Evolutionary conservation across 2,113 vertebrate species (phyloP).

Genomic region (Cryptomyrus ogoouensis): DNA sequence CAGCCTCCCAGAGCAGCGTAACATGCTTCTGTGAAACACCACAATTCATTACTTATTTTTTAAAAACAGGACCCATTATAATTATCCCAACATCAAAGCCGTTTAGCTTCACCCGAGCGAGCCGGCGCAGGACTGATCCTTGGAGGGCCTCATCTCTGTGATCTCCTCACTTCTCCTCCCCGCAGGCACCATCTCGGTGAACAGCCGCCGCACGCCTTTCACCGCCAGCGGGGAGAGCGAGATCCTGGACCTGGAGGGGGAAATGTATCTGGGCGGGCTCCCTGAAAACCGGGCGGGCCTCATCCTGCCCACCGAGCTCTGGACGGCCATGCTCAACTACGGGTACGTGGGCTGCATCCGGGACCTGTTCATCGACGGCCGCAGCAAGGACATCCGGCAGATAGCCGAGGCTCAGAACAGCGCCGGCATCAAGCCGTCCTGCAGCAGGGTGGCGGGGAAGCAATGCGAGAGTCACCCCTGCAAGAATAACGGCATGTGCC

Average conservation of each 20-base stretch:
- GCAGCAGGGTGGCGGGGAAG: conserved; percentile 77
- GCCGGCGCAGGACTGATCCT: neutral
- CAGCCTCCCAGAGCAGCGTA: neutral
- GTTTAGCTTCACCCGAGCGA: neutral
- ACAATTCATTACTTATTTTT: neutral
- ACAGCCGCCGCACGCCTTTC: conserved; percentile 90
- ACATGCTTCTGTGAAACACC: neutral
- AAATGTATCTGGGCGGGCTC: conserved; percentile 94
- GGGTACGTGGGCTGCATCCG: conserved; percentile 95
- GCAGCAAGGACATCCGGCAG: conserved; percentile 95
- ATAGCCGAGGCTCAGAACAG: conserved; percentile 90
- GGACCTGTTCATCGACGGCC: conserved; percentile 91
- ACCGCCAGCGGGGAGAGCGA: conserved; percentile 95
- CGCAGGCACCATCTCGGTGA: conserved; percentile 93
- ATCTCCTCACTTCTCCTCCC: neutral
- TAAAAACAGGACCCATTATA: neutral
- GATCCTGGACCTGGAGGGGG: conserved; percentile 91
- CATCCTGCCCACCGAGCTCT: conserved; percentile 91
- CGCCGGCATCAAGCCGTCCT: conserved; percentile 90
- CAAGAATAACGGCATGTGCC: conserved; percentile 87
- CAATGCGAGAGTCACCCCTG: conserved; percentile 95
- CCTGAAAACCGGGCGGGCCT: conserved; percentile 82
- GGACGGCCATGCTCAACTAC: conserved; percentile 98
- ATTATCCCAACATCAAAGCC: neutral
- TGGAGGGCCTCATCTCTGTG: neutral